Evolutionary conservation across 2,888 invertebrate species (phyloP).

Genomic region (Sarcophaga carnaria): DNA sequence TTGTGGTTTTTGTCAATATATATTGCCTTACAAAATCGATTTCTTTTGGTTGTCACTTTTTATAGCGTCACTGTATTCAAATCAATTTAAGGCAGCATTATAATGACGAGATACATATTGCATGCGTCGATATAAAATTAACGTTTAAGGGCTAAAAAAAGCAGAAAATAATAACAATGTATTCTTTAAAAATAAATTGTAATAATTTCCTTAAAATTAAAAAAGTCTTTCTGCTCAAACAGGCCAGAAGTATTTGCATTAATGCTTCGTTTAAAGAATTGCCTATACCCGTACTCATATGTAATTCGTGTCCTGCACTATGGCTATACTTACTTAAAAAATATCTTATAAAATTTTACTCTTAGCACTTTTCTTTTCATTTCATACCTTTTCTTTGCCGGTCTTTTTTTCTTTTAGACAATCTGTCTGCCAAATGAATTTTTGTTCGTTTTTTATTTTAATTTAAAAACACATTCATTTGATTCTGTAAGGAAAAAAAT

Average conservation of each 20-base stretch:
- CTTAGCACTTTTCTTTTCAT: too few relatives aligned
- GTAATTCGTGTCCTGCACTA: neutral
- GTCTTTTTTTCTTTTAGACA: slow-evolving; percentile 35
- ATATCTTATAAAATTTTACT: too few relatives aligned
- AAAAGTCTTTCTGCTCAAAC: too few relatives aligned
- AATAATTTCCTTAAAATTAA: too few relatives aligned
- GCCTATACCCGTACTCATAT: neutral
- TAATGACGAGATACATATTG: neutral
- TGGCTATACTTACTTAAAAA: neutral
- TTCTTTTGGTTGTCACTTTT: slow-evolving; percentile 25
- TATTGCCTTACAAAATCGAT: slow-evolving; percentile 54
- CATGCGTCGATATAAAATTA: too few relatives aligned
- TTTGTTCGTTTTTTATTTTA: slow-evolving; percentile 5
- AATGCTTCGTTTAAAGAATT: too few relatives aligned
- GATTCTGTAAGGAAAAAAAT: neutral
- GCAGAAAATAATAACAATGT: too few relatives aligned
- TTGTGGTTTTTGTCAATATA: slow-evolving; percentile 33
- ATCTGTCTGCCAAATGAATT: slow-evolving; percentile 50
- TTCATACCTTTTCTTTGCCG: neutral
- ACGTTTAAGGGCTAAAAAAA: too few relatives aligned
- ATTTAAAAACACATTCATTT: neutral
- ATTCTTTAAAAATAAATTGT: too few relatives aligned
- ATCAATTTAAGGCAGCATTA: slow-evolving; percentile 30
- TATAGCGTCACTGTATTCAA: slow-evolving; percentile 5
- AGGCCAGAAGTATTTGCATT: too few relatives aligned